These are phyloP conservation scores for Stichodactyla mertensii DNA, from an alignment of 64 coral and sea anemone genomes.

Conservation along the genomic window DNA sequence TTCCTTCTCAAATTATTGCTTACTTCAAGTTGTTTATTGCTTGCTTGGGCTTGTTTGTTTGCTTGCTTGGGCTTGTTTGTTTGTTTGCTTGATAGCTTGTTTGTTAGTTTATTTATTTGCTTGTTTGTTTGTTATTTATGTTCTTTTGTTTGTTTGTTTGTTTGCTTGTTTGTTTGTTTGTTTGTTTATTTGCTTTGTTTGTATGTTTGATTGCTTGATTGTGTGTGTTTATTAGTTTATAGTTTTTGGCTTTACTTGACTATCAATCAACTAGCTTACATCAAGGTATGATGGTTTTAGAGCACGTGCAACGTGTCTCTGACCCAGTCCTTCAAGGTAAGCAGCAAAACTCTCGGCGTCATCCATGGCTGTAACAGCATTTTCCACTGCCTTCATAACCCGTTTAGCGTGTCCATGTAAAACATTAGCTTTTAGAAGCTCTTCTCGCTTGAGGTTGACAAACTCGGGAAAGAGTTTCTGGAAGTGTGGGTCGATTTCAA, in stretches of 20 bases:
- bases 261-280: conserved; percentile 28
- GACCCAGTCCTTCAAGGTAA: conserved; percentile 59
- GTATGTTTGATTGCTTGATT: no score
- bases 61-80: no score
- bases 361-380: conserved; percentile 73
- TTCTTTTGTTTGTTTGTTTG: no score
- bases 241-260: background rate
- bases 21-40: background rate
- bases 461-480: conserved; percentile 72
- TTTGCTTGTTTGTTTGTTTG: no score
- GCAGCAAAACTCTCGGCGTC: conserved; percentile 69
- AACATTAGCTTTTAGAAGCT: conserved; percentile 40
- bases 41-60: background rate
- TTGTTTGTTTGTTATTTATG: no score
- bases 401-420: conserved; percentile 74
- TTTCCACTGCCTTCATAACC: conserved; percentile 80
- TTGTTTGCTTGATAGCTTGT: no score
- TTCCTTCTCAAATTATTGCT: background rate
- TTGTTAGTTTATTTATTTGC: no score
- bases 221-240: no score
- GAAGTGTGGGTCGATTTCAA: conserved; percentile 59
- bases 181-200: no score
- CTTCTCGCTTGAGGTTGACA: conserved; percentile 24
- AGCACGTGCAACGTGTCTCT: conserved; percentile 34
- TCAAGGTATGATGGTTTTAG: conserved; percentile 56